Evolutionary conservation across 1,140 invertebrate genomes (phyloP).

Genomic region (Aphelenchoides avenae): DNA sequence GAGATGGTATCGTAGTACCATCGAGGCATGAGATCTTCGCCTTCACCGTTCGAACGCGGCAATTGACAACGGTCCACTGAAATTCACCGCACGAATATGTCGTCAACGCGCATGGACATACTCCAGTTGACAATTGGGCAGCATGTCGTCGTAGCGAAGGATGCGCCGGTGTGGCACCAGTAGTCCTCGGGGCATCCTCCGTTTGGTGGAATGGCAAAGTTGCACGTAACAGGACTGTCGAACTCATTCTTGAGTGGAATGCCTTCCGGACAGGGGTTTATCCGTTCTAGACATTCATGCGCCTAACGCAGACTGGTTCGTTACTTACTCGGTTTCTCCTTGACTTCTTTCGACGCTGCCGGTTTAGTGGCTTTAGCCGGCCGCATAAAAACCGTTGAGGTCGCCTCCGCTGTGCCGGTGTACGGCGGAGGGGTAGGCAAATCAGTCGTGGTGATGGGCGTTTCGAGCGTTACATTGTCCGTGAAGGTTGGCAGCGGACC

Average conservation of each 20-base stretch:
- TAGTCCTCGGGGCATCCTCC: constrained; percentile 55
- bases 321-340: not conserved
- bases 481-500: constrained; percentile 6
- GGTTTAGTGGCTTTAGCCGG: constrained; percentile 21
- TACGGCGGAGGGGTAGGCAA: constrained; percentile 29
- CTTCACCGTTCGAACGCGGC: constrained; percentile 44
- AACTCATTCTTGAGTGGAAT: constrained; percentile 52
- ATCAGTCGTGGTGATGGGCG: constrained; percentile 4
- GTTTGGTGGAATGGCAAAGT: constrained; percentile 56
- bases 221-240: constrained; percentile 53
- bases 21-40: constrained; percentile 51
- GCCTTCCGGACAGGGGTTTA: constrained; percentile 53
- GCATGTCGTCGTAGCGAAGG: constrained; percentile 53
- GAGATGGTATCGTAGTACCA: constrained; percentile 54
- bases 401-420: constrained; percentile 11
- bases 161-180: constrained; percentile 39
- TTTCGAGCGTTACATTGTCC: not conserved
- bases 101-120: constrained; percentile 4
- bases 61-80: constrained; percentile 42
- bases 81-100: constrained; percentile 7
- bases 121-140: constrained; percentile 40
- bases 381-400: constrained; percentile 10
- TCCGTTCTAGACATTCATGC: too few species aligned
- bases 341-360: not conserved
- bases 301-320: constrained; percentile 3